Percentiles rank a stretch among this genome's conserved stretches.
These are phyloP conservation scores for Zosterops pallidus DNA, from an alignment of 2,113 vertebrate species.

Conservation along the genomic window DNA sequence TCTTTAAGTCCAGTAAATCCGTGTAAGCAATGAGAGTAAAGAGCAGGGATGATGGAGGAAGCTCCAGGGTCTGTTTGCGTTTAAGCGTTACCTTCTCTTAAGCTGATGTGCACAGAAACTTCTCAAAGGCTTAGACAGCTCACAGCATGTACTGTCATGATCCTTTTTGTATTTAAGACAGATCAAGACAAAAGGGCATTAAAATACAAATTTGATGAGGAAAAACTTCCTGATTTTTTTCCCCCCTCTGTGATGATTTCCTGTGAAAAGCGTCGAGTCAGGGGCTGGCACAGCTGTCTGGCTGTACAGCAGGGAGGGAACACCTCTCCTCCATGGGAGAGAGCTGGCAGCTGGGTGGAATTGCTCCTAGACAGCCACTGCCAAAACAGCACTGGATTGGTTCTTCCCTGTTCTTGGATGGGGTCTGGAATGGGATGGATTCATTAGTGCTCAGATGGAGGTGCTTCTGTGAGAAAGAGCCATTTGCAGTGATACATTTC, in stretches of 20 bases:
- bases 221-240: not conserved
- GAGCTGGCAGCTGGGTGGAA: not conserved
- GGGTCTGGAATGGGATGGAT: not conserved
- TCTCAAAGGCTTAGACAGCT: not conserved
- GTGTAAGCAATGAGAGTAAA: not conserved
- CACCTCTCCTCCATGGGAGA: not conserved
- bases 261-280: not conserved
- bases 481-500: rapidly evolving
- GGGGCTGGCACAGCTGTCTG: constrained; percentile 17
- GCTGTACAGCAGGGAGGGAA: not conserved
- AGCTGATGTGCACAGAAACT: not conserved
- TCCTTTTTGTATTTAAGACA: constrained; percentile 9
- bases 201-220: constrained; percentile 4
- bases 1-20: not conserved
- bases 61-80: constrained; percentile 10
- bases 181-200: not conserved
- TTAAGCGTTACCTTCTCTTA: not conserved
- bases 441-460: not conserved
- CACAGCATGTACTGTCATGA: not conserved
- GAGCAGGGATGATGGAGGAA: not conserved
- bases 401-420: not conserved
- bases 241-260: not conserved
- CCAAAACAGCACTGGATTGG: rapidly evolving
- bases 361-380: not conserved
- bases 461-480: not conserved